Evolutionary conservation across 2,888 invertebrate genomes (phyloP).

Genomic region (Tetranychus piercei): DNA sequence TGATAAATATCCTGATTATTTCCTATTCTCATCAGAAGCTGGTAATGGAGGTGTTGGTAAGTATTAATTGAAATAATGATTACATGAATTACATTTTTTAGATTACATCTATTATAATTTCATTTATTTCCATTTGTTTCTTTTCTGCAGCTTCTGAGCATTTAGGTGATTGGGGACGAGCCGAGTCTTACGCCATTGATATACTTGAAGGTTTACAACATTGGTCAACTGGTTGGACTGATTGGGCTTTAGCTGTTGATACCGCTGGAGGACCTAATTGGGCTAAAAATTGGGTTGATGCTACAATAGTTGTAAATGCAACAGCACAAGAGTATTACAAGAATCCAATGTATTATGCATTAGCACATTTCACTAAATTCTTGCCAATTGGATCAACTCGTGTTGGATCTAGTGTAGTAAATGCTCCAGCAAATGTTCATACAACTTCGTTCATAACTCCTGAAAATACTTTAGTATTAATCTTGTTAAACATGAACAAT

Average conservation of each 20-base stretch:
- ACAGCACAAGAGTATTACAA: slow-evolving; percentile 37
- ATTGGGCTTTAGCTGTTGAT: slow-evolving; percentile 41
- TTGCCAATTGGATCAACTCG: slow-evolving; percentile 28
- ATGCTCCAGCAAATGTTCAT: neutral
- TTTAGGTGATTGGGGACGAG: slow-evolving; percentile 51
- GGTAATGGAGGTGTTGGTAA: slow-evolving; percentile 41
- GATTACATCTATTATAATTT: no score
- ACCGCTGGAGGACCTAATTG: slow-evolving; percentile 39
- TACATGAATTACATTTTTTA: neutral
- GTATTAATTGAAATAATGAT: neutral
- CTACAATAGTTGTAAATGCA: slow-evolving; percentile 38
- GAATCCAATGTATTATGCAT: slow-evolving; percentile 41
- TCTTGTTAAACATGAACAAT: slow-evolving; percentile 3
- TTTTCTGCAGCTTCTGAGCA: slow-evolving; percentile 13
- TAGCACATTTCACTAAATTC: slow-evolving; percentile 39
- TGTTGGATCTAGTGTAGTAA: neutral
- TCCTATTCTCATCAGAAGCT: slow-evolving; percentile 61
- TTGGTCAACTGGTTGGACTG: slow-evolving; percentile 39
- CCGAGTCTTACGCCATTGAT: slow-evolving; percentile 42
- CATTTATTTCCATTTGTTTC: neutral
- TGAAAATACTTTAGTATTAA: neutral
- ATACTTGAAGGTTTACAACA: slow-evolving; percentile 35
- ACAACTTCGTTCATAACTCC: neutral
- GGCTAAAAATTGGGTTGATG: slow-evolving; percentile 38
- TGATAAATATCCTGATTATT: slow-evolving; percentile 43